Evolutionary conservation across 2,113 vertebrate species (phyloP).

Genomic region (Rhynchomys soricoides): DNA sequence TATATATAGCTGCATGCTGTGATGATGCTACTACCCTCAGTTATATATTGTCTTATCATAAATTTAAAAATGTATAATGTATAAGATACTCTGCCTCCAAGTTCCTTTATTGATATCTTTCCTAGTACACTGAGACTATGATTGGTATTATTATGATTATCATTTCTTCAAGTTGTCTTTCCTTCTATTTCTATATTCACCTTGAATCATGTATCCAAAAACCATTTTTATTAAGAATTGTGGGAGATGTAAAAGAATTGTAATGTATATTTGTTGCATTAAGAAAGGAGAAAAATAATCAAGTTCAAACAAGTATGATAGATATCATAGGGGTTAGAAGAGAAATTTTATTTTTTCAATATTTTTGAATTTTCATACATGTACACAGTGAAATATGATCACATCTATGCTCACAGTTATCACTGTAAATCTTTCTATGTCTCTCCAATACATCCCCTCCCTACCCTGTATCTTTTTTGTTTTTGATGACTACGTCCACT

Average conservation of each 20-base stretch:
- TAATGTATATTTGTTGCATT: neutral
- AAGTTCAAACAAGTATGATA: slow-evolving; percentile 6
- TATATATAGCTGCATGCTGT: neutral
- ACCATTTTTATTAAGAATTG: slow-evolving; percentile 44
- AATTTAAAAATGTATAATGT: slow-evolving; percentile 25
- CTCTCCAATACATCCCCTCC: neutral
- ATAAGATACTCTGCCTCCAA: slow-evolving; percentile 12
- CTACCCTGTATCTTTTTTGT: neutral
- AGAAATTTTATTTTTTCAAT: neutral
- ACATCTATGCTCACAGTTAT: neutral
- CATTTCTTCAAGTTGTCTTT: neutral
- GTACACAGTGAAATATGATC: neutral
- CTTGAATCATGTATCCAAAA: slow-evolving; percentile 31
- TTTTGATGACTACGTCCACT: neutral
- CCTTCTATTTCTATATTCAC: slow-evolving; percentile 26
- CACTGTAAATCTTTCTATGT: neutral
- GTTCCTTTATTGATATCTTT: slow-evolving; percentile 24
- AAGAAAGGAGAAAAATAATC: neutral
- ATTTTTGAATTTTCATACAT: neutral
- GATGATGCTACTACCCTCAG: neutral
- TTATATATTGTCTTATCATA: slow-evolving; percentile 4
- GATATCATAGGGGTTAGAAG: neutral
- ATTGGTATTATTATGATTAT: neutral
- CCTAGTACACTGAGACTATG: slow-evolving; percentile 45
- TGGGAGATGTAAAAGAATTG: neutral